Conservation (phyloP, 2,888 invertebrate genomes). For the Nebria salina region DNA sequence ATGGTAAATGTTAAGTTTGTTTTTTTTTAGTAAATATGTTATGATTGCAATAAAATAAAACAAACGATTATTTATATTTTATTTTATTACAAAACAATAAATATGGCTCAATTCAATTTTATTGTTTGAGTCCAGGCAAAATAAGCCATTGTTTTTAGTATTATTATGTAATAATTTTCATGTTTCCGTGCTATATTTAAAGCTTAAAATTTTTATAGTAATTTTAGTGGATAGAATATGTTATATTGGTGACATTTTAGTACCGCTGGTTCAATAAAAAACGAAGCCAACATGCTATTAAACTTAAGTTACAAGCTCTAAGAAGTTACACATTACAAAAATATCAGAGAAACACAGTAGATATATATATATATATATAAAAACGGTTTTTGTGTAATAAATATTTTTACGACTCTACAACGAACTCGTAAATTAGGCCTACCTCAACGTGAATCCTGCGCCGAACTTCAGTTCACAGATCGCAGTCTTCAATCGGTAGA, state of each 20-base stretch:
- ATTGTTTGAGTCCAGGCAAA: background rate
- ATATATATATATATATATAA: constrained; percentile 5
- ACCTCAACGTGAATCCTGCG: constrained; percentile 28
- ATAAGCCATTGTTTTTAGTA: background rate
- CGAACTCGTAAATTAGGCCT: constrained; percentile 39
- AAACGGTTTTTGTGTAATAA: constrained; percentile 35
- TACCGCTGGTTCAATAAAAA: background rate
- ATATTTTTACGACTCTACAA: constrained; percentile 30
- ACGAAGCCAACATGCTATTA: background rate
- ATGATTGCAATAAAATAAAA: background rate
- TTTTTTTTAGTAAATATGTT: background rate
- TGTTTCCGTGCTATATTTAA: background rate
- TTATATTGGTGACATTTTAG: constrained; percentile 1
- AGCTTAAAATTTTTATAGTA: constrained; percentile 1
- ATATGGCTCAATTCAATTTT: background rate
- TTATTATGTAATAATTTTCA: background rate
- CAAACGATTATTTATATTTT: background rate
- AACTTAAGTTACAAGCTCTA: constrained; percentile 1
- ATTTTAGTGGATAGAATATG: background rate
- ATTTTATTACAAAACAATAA: background rate
- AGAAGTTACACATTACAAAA: constrained; percentile 5
- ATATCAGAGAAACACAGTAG: background rate
- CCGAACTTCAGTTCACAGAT: background rate
- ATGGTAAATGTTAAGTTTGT: background rate
- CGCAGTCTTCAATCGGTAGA: background rate